Evolutionary conservation across 2,888 invertebrate species (phyloP).

Genomic region (Hyposoter didymator): DNA sequence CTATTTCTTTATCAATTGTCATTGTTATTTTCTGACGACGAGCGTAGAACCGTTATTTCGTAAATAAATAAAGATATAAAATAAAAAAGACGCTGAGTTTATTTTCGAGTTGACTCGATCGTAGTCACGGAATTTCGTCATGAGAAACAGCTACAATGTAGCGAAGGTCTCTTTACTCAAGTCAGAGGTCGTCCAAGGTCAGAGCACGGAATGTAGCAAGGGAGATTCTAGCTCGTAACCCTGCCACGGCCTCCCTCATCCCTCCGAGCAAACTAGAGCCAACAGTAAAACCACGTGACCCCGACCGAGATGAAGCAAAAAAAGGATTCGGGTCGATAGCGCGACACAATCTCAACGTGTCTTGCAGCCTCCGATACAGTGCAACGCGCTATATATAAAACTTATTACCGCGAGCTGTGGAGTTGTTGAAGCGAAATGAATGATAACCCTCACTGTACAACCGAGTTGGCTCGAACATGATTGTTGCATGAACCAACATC

Average conservation of each 20-base stretch:
- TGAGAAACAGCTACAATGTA: neutral
- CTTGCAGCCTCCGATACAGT: conserved; percentile 32
- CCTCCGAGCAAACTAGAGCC: conserved; percentile 34
- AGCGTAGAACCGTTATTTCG: neutral
- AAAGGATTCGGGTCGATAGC: conserved; percentile 63
- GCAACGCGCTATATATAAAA: conserved; percentile 11
- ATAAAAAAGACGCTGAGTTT: neutral
- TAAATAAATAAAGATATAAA: neutral
- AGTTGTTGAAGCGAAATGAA: conserved; percentile 57
- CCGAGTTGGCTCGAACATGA: conserved; percentile 58
- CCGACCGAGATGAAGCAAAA: conserved; percentile 59
- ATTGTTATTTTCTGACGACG: neutral
- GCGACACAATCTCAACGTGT: conserved; percentile 10
- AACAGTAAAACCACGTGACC: conserved; percentile 61
- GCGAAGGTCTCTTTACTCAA: conserved; percentile 26
- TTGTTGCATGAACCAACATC: conserved; percentile 21
- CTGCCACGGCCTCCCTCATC: conserved; percentile 21
- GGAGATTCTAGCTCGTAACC: conserved; percentile 25
- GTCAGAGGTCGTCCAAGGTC: conserved; percentile 77
- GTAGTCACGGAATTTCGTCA: neutral
- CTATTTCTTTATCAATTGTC: too few species aligned
- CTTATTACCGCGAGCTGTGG: conserved; percentile 43
- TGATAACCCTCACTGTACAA: conserved; percentile 42
- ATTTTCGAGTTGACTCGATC: neutral
- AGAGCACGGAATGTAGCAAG: conserved; percentile 50